Percentiles rank a stretch among this genome's conserved stretches.
Conservation (phyloP, 2,113 vertebrate species). For the Sylvilagus bachmani region DNA sequence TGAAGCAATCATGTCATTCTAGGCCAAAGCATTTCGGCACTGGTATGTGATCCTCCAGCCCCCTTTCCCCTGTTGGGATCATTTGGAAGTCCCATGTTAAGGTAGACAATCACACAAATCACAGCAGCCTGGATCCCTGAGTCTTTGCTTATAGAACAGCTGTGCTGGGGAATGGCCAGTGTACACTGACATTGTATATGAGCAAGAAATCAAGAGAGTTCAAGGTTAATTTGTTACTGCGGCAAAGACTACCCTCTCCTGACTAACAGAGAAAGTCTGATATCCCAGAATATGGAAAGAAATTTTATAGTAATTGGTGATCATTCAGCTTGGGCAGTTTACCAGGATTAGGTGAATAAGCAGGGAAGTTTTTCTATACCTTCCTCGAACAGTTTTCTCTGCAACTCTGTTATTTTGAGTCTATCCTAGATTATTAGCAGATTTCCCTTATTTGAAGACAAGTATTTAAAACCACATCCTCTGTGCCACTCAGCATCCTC, state of each 20-base stretch:
- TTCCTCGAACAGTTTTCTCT: neutral
- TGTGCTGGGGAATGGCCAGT: neutral
- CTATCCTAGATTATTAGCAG: neutral
- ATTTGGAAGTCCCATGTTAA: neutral
- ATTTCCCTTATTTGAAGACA: neutral
- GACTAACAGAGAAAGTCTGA: neutral
- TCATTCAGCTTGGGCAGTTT: neutral
- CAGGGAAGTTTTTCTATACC: neutral
- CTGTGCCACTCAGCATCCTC: neutral
- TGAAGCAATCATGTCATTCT: neutral
- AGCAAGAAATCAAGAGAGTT: neutral
- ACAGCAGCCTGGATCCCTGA: neutral
- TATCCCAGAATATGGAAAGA: neutral
- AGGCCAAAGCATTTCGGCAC: neutral
- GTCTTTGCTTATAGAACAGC: neutral
- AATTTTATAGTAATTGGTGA: neutral
- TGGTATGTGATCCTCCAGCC: neutral
- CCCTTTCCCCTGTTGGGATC: neutral
- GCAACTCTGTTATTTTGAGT: conserved; percentile 26
- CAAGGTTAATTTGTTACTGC: neutral
- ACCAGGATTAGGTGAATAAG: neutral
- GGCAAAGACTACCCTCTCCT: neutral
- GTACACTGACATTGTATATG: neutral
- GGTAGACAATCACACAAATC: neutral
- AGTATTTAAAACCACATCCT: conserved; percentile 8